phyloP scores from a whole-genome alignment of 1,140 invertebrate genomes.

The Cydia pomonella region DNA sequence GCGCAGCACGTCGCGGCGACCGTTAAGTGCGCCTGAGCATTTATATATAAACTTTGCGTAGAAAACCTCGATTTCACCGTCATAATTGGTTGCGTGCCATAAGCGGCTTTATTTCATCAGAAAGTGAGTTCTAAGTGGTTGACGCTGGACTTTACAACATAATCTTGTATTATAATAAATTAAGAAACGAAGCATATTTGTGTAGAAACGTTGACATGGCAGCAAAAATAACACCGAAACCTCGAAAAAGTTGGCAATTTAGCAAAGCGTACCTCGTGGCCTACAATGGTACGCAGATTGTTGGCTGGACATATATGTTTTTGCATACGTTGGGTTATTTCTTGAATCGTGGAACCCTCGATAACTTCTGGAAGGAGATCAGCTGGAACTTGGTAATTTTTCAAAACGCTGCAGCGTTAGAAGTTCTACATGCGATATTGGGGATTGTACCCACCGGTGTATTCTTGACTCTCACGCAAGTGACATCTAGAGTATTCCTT shows the following conservation, averaged over 20 bases:
- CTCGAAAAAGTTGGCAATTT: not conserved
- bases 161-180: not conserved
- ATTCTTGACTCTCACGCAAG: conserved; percentile 89
- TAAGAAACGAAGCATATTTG: not conserved
- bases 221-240: not conserved
- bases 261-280: conserved; percentile 68
- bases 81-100: not conserved
- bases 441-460: conserved; percentile 90
- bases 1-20: not conserved
- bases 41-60: not conserved
- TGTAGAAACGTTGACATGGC: not conserved
- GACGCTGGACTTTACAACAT: not conserved
- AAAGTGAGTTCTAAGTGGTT: not conserved
- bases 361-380: conserved; percentile 83
- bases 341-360: conserved; percentile 44
- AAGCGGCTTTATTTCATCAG: not conserved
- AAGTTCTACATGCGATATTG: conserved; percentile 88
- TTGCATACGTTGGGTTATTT: conserved; percentile 83
- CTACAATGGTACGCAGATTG: conserved; percentile 74
- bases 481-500: conserved; percentile 91
- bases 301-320: conserved; percentile 85
- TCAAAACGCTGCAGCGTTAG: conserved; percentile 89
- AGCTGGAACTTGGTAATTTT: conserved; percentile 86
- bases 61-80: not conserved
- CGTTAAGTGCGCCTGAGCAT: not conserved